Evolutionary conservation across 1,140 invertebrate genomes (phyloP).

Genomic region (Calliopsis andreniformis): DNA sequence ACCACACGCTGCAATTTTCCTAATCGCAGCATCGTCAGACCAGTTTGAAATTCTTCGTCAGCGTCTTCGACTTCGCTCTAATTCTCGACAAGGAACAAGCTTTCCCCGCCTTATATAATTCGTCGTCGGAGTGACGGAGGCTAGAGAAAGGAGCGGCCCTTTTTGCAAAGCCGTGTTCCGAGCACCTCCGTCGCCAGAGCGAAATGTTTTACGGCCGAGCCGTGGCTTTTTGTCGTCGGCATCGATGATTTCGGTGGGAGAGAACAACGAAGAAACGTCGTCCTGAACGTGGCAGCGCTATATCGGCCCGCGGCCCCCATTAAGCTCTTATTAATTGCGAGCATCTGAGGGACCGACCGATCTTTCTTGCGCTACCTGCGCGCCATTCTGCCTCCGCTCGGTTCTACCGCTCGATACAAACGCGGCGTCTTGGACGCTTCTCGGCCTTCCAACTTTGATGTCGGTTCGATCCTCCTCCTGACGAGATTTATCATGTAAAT

Average conservation of each 20-base stretch:
- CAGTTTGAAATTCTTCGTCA: not conserved
- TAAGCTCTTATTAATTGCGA: conserved; percentile 81
- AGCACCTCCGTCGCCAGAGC: conserved; percentile 40
- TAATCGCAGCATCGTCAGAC: no score
- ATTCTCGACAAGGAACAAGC: not conserved
- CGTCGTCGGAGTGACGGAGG: conserved; percentile 29
- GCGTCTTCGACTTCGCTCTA: not conserved
- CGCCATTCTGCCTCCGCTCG: conserved; percentile 73
- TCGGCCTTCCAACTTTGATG: conserved; percentile 49
- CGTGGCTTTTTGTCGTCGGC: conserved; percentile 58
- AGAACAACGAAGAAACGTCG: conserved; percentile 49
- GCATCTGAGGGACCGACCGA: conserved; percentile 78
- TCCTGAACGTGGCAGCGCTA: conserved; percentile 56
- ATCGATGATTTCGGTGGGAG: conserved; percentile 63
- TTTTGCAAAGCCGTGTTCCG: conserved; percentile 38
- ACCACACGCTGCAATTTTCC: no score
- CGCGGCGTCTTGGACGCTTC: conserved; percentile 32
- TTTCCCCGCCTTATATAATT: conserved; percentile 52
- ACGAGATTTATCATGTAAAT: conserved; percentile 52
- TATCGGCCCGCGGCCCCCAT: conserved; percentile 76
- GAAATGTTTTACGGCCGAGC: conserved; percentile 62
- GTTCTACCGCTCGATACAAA: conserved; percentile 43
- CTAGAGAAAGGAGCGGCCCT: conserved; percentile 37
- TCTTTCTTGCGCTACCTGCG: conserved; percentile 78
- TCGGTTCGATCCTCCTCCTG: conserved; percentile 31